phyloP scores from a whole-genome alignment of 2,888 invertebrate species.

The Chromoteleia sp. region DNA sequence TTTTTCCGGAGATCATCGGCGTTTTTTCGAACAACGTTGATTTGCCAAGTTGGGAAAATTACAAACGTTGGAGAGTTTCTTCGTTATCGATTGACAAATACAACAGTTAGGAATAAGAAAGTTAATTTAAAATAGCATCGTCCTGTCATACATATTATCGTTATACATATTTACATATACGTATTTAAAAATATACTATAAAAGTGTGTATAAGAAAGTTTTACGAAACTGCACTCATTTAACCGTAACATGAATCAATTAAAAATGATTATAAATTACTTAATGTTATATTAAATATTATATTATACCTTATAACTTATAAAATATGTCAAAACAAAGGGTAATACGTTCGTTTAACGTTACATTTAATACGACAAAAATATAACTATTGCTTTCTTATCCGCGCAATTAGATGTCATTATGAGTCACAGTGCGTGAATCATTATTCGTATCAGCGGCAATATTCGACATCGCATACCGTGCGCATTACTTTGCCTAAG shows the following conservation, averaged over 20 bases:
- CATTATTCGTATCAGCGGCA: conserved; percentile 32
- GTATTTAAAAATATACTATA: no score
- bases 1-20: conserved; percentile 21
- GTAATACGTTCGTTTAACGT: not conserved
- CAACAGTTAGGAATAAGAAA: not conserved
- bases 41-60: not conserved
- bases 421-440: conserved; percentile 15
- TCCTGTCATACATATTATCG: no score
- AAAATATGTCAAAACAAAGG: no score
- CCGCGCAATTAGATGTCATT: conserved; percentile 19
- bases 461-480: conserved; percentile 6
- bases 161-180: no score
- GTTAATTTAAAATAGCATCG: not conserved
- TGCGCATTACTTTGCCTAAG: conserved; percentile 40
- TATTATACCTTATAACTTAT: no score
- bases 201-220: no score
- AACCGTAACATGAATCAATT: no score
- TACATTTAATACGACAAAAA: conserved; percentile 9
- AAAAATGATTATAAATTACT: no score
- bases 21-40: conserved; percentile 12
- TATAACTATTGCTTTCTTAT: not conserved
- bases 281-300: no score
- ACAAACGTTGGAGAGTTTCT: not conserved
- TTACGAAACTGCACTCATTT: no score
- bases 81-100: not conserved